These are phyloP conservation scores for Sardina pilchardus DNA, from an alignment of 2,113 vertebrate species.

Conservation along the genomic window DNA sequence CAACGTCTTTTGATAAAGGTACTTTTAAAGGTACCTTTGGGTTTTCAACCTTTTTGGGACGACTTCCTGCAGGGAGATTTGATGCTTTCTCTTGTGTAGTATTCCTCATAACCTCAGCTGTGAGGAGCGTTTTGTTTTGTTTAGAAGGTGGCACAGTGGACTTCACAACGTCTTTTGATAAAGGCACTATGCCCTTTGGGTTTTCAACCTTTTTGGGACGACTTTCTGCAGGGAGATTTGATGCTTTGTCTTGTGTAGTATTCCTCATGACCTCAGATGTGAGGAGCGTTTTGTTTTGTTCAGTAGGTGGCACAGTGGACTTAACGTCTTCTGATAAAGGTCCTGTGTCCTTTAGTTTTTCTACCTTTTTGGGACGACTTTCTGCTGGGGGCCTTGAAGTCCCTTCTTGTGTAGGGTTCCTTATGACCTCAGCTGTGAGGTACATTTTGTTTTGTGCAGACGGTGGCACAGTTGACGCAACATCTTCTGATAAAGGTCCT, in stretches of 20 bases:
- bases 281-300: not conserved
- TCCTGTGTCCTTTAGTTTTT: too few species aligned
- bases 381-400: not conserved
- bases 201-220: too few species aligned
- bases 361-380: too few species aligned
- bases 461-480: not conserved
- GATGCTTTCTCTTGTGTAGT: not conserved
- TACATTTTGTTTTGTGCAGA: not conserved
- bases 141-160: not conserved
- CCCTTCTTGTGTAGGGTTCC: not conserved
- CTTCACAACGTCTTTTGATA: not conserved
- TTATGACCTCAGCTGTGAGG: too few species aligned
- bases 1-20: not conserved
- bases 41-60: too few species aligned
- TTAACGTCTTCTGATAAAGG: not conserved
- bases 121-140: not conserved
- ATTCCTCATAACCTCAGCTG: too few species aligned
- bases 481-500: not conserved
- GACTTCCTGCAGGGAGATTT: not conserved
- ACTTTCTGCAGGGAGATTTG: not conserved
- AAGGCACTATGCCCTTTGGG: not conserved
- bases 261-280: too few species aligned
- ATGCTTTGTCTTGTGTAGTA: not conserved
- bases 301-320: not conserved
- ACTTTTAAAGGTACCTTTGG: not conserved